phyloP scores from a whole-genome alignment of 2,797 vertebrate species.

The Benthosema pterotum region DNA sequence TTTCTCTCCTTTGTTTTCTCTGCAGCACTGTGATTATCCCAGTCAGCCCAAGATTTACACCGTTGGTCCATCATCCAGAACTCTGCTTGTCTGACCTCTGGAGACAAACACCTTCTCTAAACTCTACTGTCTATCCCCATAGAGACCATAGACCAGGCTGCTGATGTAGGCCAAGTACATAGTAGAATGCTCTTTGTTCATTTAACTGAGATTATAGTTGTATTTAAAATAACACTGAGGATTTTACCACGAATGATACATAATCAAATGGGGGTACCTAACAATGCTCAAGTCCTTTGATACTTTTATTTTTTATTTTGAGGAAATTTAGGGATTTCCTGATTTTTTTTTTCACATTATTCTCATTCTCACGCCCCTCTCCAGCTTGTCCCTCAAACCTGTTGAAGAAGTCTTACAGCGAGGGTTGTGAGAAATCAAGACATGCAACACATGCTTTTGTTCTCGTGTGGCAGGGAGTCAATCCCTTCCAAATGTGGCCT shows the following conservation, averaged over 20 bases:
- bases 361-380: slow-evolving; percentile 22
- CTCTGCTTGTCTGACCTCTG: slow-evolving; percentile 16
- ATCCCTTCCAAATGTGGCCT: slow-evolving; percentile 27
- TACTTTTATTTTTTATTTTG: slow-evolving; percentile 1
- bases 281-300: slow-evolving; percentile 4
- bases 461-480: slow-evolving; percentile 20
- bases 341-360: slow-evolving; percentile 13
- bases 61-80: slow-evolving; percentile 3
- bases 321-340: slow-evolving; percentile 28
- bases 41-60: neutral
- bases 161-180: too few species aligned
- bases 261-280: neutral
- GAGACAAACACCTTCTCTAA: neutral
- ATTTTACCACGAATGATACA: slow-evolving; percentile 6
- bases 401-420: neutral
- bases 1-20: too few species aligned
- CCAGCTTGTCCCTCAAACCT: neutral
- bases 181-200: too few species aligned
- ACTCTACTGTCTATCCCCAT: slow-evolving; percentile 11
- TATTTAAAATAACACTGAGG: too few species aligned
- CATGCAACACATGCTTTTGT: slow-evolving; percentile 20
- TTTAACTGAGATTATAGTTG: too few species aligned
- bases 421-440: slow-evolving; percentile 26
- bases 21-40: neutral
- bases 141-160: too few species aligned